Evolutionary conservation across 2,888 invertebrate genomes (phyloP).

Genomic region (Thecocarcelia acutangulata): DNA sequence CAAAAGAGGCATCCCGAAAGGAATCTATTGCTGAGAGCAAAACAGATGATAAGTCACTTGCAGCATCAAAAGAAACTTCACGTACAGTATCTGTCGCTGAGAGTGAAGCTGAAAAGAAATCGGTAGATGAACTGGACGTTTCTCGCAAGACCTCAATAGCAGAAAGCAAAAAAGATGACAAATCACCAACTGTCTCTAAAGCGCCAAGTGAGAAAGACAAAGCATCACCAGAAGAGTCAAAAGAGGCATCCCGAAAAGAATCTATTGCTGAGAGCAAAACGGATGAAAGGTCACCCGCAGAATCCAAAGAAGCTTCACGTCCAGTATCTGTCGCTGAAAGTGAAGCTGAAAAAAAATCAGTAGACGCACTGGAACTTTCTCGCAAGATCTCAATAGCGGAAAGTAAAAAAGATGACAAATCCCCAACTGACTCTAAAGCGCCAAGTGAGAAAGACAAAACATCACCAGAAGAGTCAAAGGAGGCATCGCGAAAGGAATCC

Average conservation of each 20-base stretch:
- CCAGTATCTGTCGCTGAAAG: constrained; percentile 48
- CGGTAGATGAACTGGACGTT: constrained; percentile 45
- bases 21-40: constrained; percentile 11
- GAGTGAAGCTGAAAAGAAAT: constrained; percentile 48
- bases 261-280: constrained; percentile 50
- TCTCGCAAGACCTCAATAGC: constrained; percentile 59
- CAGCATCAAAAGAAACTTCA: constrained; percentile 65
- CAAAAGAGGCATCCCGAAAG: constrained; percentile 14
- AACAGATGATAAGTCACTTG: constrained; percentile 60
- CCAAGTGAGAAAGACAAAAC: constrained; percentile 68
- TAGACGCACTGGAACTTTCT: constrained; percentile 36
- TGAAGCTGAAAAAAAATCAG: constrained; percentile 33
- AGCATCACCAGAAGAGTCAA: constrained; percentile 40
- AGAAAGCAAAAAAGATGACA: constrained; percentile 43
- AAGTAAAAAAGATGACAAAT: constrained; percentile 45
- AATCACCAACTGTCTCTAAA: constrained; percentile 17
- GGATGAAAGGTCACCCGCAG: constrained; percentile 60
- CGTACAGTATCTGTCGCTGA: constrained; percentile 64
- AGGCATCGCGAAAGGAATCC: constrained; percentile 54
- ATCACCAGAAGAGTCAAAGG: constrained; percentile 35
- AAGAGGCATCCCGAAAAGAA: constrained; percentile 57
- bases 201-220: constrained; percentile 52
- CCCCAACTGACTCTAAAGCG: constrained; percentile 61
- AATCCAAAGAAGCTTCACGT: constrained; percentile 46
- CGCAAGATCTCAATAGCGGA: constrained; percentile 36